Evolutionary conservation across 2,797 vertebrate genomes (phyloP), one percentile per base, ranked within the genome.

Genomic region (Vultur gryphus): DNA sequence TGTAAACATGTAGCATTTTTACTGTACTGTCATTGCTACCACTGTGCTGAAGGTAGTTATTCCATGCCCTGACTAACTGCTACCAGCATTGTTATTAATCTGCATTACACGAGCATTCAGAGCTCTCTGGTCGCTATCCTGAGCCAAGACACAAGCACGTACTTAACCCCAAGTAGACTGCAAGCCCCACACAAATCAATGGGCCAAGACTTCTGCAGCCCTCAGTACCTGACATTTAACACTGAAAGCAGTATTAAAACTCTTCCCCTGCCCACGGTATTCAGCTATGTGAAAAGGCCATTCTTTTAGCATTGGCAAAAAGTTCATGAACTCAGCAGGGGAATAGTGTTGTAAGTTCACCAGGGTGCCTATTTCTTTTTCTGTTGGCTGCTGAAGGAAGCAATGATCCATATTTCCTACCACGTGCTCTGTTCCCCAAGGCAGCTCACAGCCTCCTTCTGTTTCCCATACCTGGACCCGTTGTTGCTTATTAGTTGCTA

Each of bases 361-460:
- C 20, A 13, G 35, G 31, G 28, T 76, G 23, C 33, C 54, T 39
- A 3, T 65, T 75, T 44, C 26, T 84, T 49, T 84, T 94, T 58
- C 85, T 64, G 35, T 6, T 73, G n/a, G 6, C 26, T 57, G 41
- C 39, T 61, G 37, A 82, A 84, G 35, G 77, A 84, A 33, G 37
- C 26, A 75, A 26, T 7, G 8, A 58, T 25, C 62, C n/a, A 0
- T 70, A 35, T 61, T 84, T 90, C 73, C 46, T 55, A 23, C 18
- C 33, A 66, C 4, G 4, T 16, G 31, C 25, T 79, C 54, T 0
- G 0, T 18, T 78, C 35, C 26, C 23, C 33, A 1, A 4, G n/a
- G 31, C 8, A 65, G 16, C 14, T 54, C 57, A 29, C 13, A 71
- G 31, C 4, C 17, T 46, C 19, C 28, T 57, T 51, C n/a, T 29